Evolutionary conservation across 2,888 invertebrate species (phyloP).

Genomic region (Prosopocoilus inquinatus): DNA sequence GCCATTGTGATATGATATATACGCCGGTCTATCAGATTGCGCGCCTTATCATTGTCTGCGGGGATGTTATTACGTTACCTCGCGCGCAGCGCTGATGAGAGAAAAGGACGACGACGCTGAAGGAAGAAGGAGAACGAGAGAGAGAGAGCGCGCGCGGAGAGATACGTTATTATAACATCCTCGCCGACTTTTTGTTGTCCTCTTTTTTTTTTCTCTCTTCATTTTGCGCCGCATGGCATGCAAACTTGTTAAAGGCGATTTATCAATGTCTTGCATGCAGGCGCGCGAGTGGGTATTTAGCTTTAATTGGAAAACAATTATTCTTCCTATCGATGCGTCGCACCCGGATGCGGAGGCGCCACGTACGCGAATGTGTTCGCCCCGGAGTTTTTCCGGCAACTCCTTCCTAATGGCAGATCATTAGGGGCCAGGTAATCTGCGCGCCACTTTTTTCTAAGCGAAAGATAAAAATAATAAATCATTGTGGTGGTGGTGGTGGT

Average conservation of each 20-base stretch:
- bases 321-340: constrained; percentile 19
- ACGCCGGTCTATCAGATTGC: constrained; percentile 29
- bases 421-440: constrained; percentile 52
- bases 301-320: constrained; percentile 22
- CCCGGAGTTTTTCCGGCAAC: constrained; percentile 39
- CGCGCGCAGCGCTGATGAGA: constrained; percentile 22
- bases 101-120: constrained; percentile 14
- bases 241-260: constrained; percentile 4
- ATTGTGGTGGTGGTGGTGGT: constrained; percentile 38
- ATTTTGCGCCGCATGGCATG: background rate
- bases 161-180: constrained; percentile 4
- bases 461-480: constrained; percentile 51
- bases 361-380: constrained; percentile 18
- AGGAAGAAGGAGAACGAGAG: constrained; percentile 9
- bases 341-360: constrained; percentile 5
- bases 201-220: background rate
- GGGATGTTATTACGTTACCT: constrained; percentile 32
- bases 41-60: constrained; percentile 33
- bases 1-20: constrained; percentile 52
- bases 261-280: constrained; percentile 6
- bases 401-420: constrained; percentile 52
- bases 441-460: constrained; percentile 43
- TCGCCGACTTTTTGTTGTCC: background rate
- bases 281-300: constrained; percentile 4
- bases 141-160: constrained; percentile 1